Conservation (phyloP, 1,140 invertebrate species). For the Heterodera schachtii region DNA sequence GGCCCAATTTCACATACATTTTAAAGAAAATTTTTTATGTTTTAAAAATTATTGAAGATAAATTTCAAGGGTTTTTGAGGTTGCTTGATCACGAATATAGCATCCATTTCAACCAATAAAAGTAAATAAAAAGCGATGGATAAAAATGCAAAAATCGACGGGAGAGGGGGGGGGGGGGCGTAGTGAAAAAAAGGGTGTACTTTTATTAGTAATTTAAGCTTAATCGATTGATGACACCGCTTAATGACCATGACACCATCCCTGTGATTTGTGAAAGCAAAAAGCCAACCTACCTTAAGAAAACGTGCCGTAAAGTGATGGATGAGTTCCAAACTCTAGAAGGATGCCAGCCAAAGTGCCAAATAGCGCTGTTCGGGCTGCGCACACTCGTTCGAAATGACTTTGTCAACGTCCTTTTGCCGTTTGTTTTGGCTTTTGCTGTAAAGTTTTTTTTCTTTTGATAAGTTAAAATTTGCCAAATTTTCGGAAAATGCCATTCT, state of each 20-base stretch:
- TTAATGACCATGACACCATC: too few species aligned
- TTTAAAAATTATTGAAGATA: too few species aligned
- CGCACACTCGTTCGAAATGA: not conserved
- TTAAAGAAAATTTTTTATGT: too few species aligned
- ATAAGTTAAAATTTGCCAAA: not conserved
- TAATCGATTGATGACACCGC: too few species aligned
- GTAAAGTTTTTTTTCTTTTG: not conserved
- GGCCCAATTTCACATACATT: too few species aligned
- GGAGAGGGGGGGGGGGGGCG: not conserved
- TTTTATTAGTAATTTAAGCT: too few species aligned
- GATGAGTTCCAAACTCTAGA: slow-evolving; percentile 35
- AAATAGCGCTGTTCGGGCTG: slow-evolving; percentile 29
- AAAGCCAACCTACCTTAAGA: not conserved
- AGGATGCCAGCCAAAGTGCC: slow-evolving; percentile 34
- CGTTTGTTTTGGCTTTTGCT: not conserved
- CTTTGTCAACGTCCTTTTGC: not conserved
- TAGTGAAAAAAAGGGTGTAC: too few species aligned
- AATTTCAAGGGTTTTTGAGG: too few species aligned
- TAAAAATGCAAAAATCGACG: not conserved
- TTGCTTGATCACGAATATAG: too few species aligned
- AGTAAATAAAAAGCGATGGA: not conserved
- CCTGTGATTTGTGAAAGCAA: not conserved
- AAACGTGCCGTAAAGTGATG: slow-evolving; percentile 22
- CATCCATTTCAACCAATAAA: too few species aligned
- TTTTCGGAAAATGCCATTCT: not conserved